phyloP scores from a whole-genome alignment of 1,140 invertebrate species.

The Drosophila fuyamai region DNA sequence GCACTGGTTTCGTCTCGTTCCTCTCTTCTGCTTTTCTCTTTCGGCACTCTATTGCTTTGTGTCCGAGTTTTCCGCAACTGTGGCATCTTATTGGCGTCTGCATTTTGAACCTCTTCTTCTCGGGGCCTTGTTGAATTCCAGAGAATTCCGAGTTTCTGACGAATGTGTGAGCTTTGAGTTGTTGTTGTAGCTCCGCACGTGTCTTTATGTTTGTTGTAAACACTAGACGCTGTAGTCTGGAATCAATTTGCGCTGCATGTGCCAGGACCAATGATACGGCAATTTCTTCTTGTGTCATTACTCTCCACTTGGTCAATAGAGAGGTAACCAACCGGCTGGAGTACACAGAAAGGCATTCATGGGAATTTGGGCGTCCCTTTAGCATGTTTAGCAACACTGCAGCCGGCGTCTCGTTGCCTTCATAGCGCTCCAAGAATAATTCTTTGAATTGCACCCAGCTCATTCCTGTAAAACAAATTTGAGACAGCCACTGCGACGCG shows the following conservation, averaged over 20 bases:
- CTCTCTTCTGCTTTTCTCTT: not conserved
- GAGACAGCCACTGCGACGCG: too few relatives aligned
- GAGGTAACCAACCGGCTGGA: slow-evolving; percentile 8
- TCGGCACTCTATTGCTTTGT: not conserved
- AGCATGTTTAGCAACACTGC: slow-evolving; percentile 4
- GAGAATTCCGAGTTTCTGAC: not conserved
- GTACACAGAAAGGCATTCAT: not conserved
- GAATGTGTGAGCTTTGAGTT: slow-evolving; percentile 3
- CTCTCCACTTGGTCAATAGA: slow-evolving; percentile 7
- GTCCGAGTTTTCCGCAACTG: slow-evolving; percentile 3
- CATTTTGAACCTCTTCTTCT: not conserved
- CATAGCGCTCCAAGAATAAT: slow-evolving; percentile 13
- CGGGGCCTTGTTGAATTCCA: not conserved
- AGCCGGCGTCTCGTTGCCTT: slow-evolving; percentile 20
- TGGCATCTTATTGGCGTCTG: slow-evolving; percentile 10
- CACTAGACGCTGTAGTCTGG: too few relatives aligned
- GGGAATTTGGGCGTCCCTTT: too few relatives aligned
- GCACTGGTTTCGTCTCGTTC: not conserved
- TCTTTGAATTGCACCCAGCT: slow-evolving; percentile 7
- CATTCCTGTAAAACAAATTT: not conserved
- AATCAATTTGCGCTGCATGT: too few relatives aligned
- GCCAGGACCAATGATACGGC: not conserved
- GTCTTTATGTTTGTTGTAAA: too few relatives aligned
- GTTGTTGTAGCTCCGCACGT: not conserved
- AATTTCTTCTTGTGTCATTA: slow-evolving; percentile 9